Evolutionary conservation across 2,113 vertebrate genomes (phyloP).

Genomic region (Lepus europaeus): DNA sequence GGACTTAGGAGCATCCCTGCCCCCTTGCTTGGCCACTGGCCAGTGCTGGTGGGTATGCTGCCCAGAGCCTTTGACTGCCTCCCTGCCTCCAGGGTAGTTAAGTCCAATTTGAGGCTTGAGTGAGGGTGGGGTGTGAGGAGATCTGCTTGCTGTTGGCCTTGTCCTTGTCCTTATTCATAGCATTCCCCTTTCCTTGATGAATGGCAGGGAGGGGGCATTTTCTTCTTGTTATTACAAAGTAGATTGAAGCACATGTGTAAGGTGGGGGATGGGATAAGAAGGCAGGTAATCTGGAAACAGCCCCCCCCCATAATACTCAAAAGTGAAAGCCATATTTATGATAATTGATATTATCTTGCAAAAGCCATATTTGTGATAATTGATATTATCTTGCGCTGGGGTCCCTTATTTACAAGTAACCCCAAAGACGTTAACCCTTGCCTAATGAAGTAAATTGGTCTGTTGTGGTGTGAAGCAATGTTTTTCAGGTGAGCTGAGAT

Average conservation of each 20-base stretch:
- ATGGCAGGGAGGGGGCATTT: not conserved
- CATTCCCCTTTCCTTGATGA: not conserved
- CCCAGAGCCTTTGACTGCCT: not conserved
- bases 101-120: too few species aligned
- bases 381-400: not conserved
- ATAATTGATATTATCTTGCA: not conserved
- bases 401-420: not conserved
- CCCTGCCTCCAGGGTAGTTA: not conserved
- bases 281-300: not conserved
- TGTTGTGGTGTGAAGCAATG: slow-evolving; percentile 27
- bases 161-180: not conserved
- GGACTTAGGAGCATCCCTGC: accelerated
- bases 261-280: not conserved
- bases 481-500: not conserved
- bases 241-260: not conserved
- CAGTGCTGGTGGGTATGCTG: not conserved
- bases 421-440: not conserved
- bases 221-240: not conserved
- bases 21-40: not conserved
- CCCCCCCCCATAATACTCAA: not conserved
- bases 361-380: too few species aligned
- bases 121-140: not conserved
- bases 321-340: not conserved
- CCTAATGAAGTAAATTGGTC: not conserved
- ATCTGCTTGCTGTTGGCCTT: not conserved